These are phyloP conservation scores for Pollachius pollachius DNA, from an alignment of 2,113 vertebrate genomes.

Conservation along the genomic window DNA sequence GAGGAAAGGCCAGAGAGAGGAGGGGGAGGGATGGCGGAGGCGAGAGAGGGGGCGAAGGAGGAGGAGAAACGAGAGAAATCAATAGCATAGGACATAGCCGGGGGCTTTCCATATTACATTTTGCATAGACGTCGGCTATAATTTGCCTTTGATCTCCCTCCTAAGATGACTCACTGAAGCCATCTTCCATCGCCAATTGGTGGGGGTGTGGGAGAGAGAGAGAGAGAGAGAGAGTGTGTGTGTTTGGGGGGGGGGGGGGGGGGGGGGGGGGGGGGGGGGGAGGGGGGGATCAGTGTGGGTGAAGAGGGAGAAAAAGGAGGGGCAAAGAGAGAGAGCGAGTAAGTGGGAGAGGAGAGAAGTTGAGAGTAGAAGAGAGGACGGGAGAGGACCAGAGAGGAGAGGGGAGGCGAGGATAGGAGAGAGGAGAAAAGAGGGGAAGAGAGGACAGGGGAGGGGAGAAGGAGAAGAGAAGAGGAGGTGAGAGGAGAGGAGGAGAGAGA, in stretches of 20 bases:
- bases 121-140: constrained; percentile 80
- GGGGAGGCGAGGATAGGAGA: no score
- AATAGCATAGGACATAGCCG: constrained; percentile 74
- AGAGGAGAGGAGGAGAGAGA: no score
- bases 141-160: constrained; percentile 80
- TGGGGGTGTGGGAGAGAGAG: constrained; percentile 23
- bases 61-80: constrained; percentile 59
- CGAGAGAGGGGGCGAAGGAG: background rate
- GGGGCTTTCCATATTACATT: constrained; percentile 79
- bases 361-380: no score
- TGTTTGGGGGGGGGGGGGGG: no score
- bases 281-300: background rate
- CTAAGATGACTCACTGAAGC: constrained; percentile 79
- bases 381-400: no score
- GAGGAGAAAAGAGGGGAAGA: no score
- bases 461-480: no score
- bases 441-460: no score
- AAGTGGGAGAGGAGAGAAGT: background rate
- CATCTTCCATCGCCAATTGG: constrained; percentile 70
- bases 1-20: constrained; percentile 46
- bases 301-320: constrained; percentile 2
- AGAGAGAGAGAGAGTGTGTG: constrained; percentile 20
- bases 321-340: constrained; percentile 30
- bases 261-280: no score
- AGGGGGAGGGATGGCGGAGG: constrained; percentile 2